Conservation (phyloP, 2,888 invertebrate species). For the Linyphia triangularis region DNA sequence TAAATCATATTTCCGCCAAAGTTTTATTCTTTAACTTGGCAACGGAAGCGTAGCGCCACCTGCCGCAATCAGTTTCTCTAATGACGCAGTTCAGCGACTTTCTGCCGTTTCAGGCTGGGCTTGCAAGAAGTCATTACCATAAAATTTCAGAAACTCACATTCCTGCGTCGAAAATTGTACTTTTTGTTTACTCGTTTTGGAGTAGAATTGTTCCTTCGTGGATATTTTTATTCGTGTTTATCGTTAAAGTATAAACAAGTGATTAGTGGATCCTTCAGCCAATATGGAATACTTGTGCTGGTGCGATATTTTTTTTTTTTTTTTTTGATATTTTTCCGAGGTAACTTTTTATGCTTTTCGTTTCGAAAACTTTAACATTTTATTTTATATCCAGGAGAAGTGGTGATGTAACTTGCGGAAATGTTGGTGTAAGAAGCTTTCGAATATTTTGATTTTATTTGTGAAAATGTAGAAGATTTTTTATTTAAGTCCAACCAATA, state of each 20-base stretch:
- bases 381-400: constrained; percentile 6
- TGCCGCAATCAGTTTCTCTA: constrained; percentile 68
- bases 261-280: constrained; percentile 57
- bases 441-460: background rate
- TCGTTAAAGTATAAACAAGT: constrained; percentile 69
- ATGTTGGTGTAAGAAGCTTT: background rate
- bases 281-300: constrained; percentile 12
- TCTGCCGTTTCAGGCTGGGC: constrained; percentile 19
- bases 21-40: constrained; percentile 69
- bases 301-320: constrained; percentile 13
- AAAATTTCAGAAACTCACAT: constrained; percentile 68
- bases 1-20: constrained; percentile 69
- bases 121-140: constrained; percentile 68
- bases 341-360: background rate
- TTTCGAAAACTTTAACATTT: background rate
- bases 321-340: background rate
- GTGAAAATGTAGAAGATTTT: background rate
- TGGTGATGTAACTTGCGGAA: background rate
- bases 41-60: constrained; percentile 59
- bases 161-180: constrained; percentile 56
- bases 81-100: constrained; percentile 71
- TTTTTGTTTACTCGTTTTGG: constrained; percentile 64
- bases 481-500: background rate
- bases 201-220: constrained; percentile 9
- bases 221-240: constrained; percentile 50